Base-by-base conservation (phyloP, 2,113 vertebrate genomes). In the Hypomesus transpacificus region DNA sequence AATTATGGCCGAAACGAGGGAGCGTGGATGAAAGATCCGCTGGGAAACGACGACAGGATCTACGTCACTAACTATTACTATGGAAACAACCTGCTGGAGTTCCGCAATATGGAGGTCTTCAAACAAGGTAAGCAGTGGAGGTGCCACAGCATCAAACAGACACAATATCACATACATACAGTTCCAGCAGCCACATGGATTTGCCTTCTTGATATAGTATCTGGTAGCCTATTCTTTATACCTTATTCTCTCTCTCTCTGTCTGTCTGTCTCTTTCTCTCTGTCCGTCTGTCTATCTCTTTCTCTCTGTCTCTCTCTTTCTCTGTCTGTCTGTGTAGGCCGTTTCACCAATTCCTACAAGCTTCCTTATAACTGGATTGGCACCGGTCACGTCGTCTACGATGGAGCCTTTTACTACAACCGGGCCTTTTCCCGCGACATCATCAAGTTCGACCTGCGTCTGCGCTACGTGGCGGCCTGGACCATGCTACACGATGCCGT, bases 21-120 rank as follows among this genome's bases (percentile, higher is more conserved):
- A 0, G 96, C 97, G 9, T 99, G 97, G 97, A 99, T 99, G 97
- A 99, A 98, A 89, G 97, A 99, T 73, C 95, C 97, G 0, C 84
- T 94, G 75, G 94, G 96, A 14, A 86, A 68, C 51, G 92, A 95
- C 8, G 92, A 94, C 73, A 91, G 93, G 66, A 98, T 99, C 75
- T 99, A 97, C 0, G 93, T 99, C 26, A 95, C 97, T 70, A 97
- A 98, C 82, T 96, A 96, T 76, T 96, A 95, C 77, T 97, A 98
- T 0, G 97, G 97, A 69, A 98, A 96, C 90, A 96, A 94, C 0
- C 88, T 99, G 69, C 90, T 97, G 68, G 97, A 99, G 88, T 99
- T 98, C 86, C 91, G 93, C 66, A 98, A 94, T 87, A 85, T 98
- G n/a, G 95, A 96, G 34, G 92, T 94, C 85, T 99, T 99, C 87